Conservation (phyloP, 2,888 invertebrate species). For the Caradrina clavipalpis region DNA sequence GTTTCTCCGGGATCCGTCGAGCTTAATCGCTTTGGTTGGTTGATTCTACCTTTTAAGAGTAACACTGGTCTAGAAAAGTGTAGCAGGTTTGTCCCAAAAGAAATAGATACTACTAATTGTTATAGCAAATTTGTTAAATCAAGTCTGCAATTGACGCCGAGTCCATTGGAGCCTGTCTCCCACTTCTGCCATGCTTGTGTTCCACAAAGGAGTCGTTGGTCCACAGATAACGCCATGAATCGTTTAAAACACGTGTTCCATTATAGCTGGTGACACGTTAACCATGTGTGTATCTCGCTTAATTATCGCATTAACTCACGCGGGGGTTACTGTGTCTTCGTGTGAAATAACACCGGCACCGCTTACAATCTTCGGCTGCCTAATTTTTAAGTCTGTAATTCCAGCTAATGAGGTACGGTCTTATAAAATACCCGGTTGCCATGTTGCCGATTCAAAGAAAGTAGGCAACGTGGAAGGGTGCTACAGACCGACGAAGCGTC, state of each 20-base stretch:
- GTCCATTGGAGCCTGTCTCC: slow-evolving; percentile 20
- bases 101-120: no score
- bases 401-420: slow-evolving; percentile 20
- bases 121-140: no score
- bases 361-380: slow-evolving; percentile 22
- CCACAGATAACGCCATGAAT: slow-evolving; percentile 57
- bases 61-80: no score
- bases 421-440: slow-evolving; percentile 13
- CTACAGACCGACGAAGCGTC: slow-evolving; percentile 17
- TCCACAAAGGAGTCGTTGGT: slow-evolving; percentile 35
- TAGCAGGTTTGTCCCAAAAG: no score
- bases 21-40: no score
- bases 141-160: slow-evolving; percentile 6
- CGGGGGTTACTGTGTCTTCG: slow-evolving; percentile 43
- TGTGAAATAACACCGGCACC: slow-evolving; percentile 44
- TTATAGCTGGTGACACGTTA: slow-evolving; percentile 55
- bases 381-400: slow-evolving; percentile 34
- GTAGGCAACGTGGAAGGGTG: not conserved
- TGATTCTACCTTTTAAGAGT: no score
- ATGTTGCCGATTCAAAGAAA: not conserved
- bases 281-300: slow-evolving; percentile 65
- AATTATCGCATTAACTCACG: slow-evolving; percentile 56
- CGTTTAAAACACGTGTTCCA: slow-evolving; percentile 63
- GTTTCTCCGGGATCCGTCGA: no score
- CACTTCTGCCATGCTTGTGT: slow-evolving; percentile 34